Percentiles rank a stretch among this genome's conserved stretches.
phyloP scores from a whole-genome alignment of 2,113 vertebrate species.

The Lasiurus cinereus region DNA sequence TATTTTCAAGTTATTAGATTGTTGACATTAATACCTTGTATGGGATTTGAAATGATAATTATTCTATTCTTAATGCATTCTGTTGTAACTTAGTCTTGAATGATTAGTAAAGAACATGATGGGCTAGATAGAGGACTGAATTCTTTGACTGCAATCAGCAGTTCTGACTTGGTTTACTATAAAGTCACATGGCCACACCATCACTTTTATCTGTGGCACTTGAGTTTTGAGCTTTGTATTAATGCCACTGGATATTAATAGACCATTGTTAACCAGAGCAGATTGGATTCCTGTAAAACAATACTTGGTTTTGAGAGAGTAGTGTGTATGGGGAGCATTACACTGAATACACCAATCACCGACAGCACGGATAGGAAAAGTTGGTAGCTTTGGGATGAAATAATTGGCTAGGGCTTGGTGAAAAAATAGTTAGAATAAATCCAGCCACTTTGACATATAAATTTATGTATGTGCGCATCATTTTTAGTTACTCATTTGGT shows the following conservation, averaged over 20 bases:
- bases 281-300: conserved; percentile 84
- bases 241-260: conserved; percentile 85
- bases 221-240: conserved; percentile 85
- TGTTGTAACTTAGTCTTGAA: conserved; percentile 42
- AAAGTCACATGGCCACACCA: conserved; percentile 77
- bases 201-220: conserved; percentile 82
- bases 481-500: conserved; percentile 58
- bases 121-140: conserved; percentile 67
- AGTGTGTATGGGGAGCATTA: conserved; percentile 78
- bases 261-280: conserved; percentile 84
- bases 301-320: conserved; percentile 84
- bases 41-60: conserved; percentile 47
- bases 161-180: conserved; percentile 82
- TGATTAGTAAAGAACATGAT: conserved; percentile 53
- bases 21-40: conserved; percentile 44
- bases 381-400: conserved; percentile 75
- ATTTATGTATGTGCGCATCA: conserved; percentile 10
- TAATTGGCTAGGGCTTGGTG: conserved; percentile 69
- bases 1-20: conserved; percentile 19
- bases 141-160: conserved; percentile 71
- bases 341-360: conserved; percentile 83
- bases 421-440: conserved; percentile 57
- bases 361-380: conserved; percentile 80
- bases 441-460: conserved; percentile 19
- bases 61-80: conserved; percentile 8